Evolutionary conservation across 2,888 invertebrate species (phyloP).

Genomic region (Agonopterix arenella): DNA sequence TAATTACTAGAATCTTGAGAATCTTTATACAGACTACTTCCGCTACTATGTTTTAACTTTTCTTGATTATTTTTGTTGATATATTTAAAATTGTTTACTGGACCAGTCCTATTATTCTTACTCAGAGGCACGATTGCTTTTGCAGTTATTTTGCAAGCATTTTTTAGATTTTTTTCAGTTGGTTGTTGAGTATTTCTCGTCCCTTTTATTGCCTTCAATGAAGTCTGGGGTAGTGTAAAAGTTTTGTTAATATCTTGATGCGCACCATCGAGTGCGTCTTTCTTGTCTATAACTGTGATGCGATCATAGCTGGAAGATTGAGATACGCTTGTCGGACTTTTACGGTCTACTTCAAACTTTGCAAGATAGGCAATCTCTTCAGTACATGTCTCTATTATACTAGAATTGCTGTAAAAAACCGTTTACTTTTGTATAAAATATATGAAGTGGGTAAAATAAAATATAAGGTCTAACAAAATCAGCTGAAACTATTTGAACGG

Average conservation of each 20-base stretch:
- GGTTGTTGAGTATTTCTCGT: not conserved
- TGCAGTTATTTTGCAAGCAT: not conserved
- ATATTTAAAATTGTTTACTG: not conserved
- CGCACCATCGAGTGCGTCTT: constrained; percentile 5
- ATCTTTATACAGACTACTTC: not conserved
- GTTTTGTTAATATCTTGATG: not conserved
- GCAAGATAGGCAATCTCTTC: constrained; percentile 58
- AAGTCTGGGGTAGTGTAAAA: not conserved
- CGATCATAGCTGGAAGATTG: constrained; percentile 51
- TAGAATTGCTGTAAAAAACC: constrained; percentile 21
- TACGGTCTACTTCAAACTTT: constrained; percentile 37
- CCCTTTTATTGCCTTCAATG: not conserved
- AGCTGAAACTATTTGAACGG: too few relatives aligned
- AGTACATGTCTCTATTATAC: constrained; percentile 49
- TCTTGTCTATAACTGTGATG: constrained; percentile 51
- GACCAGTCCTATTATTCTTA: not conserved
- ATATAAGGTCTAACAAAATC: too few relatives aligned
- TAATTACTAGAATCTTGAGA: not conserved
- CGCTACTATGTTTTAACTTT: not conserved
- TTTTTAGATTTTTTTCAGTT: not conserved
- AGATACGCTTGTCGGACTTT: constrained; percentile 22
- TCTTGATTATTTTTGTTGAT: not conserved
- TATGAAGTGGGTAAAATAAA: too few relatives aligned
- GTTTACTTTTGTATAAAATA: too few relatives aligned
- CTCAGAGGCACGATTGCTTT: not conserved